Evolutionary conservation across 2,113 vertebrate species (phyloP), one percentile per base, ranked within the genome.

Genomic region (Rhagologus leucostigma): DNA sequence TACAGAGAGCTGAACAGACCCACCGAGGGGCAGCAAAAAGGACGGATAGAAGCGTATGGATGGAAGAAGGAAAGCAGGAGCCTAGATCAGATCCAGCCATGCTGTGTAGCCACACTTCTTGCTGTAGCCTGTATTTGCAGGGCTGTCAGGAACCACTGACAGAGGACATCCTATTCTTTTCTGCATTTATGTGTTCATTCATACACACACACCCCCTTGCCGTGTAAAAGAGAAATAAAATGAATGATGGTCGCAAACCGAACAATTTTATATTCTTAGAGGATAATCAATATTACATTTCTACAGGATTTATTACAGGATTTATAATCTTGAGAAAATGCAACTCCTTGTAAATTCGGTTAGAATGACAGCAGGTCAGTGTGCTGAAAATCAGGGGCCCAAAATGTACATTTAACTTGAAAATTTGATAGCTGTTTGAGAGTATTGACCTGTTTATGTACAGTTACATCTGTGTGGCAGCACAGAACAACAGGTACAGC

Each of bases 11-110:
- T 55, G 59, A 81, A 41, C 15, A 20, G 35, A n/a, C 11, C 32
- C 44, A 12, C 24, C 2, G 55, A 35, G 49, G 22, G 26, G 56
- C 69, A 33, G 84, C n/a, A 22, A 27, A 81, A n/a, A 21, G 6
- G 23, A 65, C 10, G 11, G 44, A 52, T 0, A 9, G 52, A 64
- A 73, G 55, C 1, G 7, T 1, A 13, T 1, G 20, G 30, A 55
- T 23, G 41, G 47, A 7, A 68, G 39, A 41, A 26, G 46, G 26
- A 55, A 52, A 75, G 39, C 23, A 24, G 35, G 33, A 91, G 35
- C 27, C 49, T 23, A 7, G 24, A 46, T 21, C 16, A 67, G 23
- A 56, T 22, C 39, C 71, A 32, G 35, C n/a, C 81, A 9, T 3
- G 23, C 35, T 46, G 9, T 4, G 37, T 3, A 79, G 80, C 49